Evolutionary conservation across 2,113 vertebrate genomes (phyloP), one percentile per base, ranked within the genome.

Genomic region (Tonatia bakeri): DNA sequence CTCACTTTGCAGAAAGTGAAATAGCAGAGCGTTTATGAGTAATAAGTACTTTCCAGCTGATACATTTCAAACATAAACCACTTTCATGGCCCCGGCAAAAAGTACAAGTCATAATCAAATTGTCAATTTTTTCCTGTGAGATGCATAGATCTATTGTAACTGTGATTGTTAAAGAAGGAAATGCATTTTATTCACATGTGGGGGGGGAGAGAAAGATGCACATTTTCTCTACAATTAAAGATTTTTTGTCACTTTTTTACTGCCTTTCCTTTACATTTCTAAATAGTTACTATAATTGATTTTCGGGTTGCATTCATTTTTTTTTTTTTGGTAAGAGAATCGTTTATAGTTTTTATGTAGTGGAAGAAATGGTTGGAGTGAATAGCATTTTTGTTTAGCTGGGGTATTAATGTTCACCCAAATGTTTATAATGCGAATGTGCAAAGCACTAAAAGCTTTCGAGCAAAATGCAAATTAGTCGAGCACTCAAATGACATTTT

Each of bases 351-450:
- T 99, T 99, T 99, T 98, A 99, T 99, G 99, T 99, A 99, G 99
- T 99, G 99, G 98, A 99, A 99, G 99, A 99, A 99, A 99, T 99
- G 99, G 98, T 99, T 99, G 98, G 98, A 99, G 98, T 99, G 99
- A 99, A 99, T 99, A 99, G 99, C 99, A 99, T 99, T 99, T 99
- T 99, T 99, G 99, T 99, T 99, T 98, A 99, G 98, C 99, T 98
- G 98, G 99, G 98, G 98, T 99, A 99, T 99, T 99, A 99, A 99
- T 99, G 99, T 99, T 99, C 99, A 99, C 99, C 99, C 99, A 99
- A 99, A 99, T 99, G 99, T 99, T 99, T 99, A 99, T 99, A 99
- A 99, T 99, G 99, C 99, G 99, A 99, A 99, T 99, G 99, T 99
- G 99, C 98, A 98, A 98, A 99, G 99, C 98, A 98, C 98, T 98